Evolutionary conservation across 2,797 vertebrate species (phyloP), one percentile per base, ranked within the genome.

Genomic region (Columba guinea): DNA sequence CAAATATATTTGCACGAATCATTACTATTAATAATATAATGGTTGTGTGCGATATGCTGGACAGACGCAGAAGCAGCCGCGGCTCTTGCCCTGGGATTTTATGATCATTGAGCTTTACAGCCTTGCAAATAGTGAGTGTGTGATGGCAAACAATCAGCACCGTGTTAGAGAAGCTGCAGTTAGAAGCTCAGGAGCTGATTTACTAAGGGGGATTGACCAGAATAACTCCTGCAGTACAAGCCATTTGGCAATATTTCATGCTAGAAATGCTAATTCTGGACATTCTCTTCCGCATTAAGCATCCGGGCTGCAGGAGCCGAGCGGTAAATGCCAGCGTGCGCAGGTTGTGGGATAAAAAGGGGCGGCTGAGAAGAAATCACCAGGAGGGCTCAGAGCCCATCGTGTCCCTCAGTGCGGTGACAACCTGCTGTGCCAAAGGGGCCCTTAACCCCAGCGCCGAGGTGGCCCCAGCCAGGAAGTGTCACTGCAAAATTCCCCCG

Each of bases 301-400:
- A 73, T 24, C 20, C n/a, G 64, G 78, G n/a, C 34, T 67, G 76
- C 21, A 30, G 49, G 30, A 85, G 35, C 13, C 0, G 3, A 77
- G 34, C 2, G 2, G 60, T 3, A 2, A 67, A 49, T 0, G 1
- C 26, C 73, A 69, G 41, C 2, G 0, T 63, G 53, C 4, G 0
- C 53, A 62, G 63, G 52, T 2, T 48, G n/a, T 10, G 9, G 73
- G 34, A 67, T 26, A 37, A 59, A 75, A 74, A 49, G 30, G 49
- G 20, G 51, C 3, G 2, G 51, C 55, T 64, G 63, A 58, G 58
- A 48, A 69, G 44, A 68, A 64, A 39, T 34, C 67, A 55, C 14
- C 41, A 58, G 70, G 52, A 68, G 13, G 39, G 13, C 58, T 95
- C 62, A 60, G 69, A 84, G 70, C n/a, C 26, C 5, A 1, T 17